Evolutionary conservation across 2,888 invertebrate species (phyloP), one percentile per base, ranked within the genome.

Genomic region (Phortica magna): DNA sequence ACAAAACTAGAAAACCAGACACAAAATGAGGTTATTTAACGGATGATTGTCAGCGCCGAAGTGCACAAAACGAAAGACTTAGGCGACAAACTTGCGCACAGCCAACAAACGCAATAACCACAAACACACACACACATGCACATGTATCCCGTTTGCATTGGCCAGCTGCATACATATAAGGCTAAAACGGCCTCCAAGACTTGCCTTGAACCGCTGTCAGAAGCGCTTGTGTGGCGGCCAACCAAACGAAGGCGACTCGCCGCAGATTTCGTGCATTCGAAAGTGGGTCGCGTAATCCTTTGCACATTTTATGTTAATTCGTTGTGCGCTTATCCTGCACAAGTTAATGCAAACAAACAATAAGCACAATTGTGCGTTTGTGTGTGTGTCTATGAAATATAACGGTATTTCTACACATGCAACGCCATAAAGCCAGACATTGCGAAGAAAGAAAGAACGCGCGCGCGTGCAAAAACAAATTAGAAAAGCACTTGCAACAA

Each of bases 1-100:
- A 61, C 19, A 55, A 53, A 71, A 48, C 22, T 6, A 22, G 22
- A 22, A 71, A 71, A 53, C 53, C 71, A 55, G 41, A 81, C 78
- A 75, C 72, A 71, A 82, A 82, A 81, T 77, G 83, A 81, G 84
- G 84, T 83, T 83, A 83, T 76, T 83, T 83, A 84, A 84, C 84
- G 84, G 84, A 79, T 82, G 80, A 82, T 81, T 79, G 76, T 6
- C 9, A 14, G 14, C 48, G 5, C 31, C n/a, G 12, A 17, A 55
- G 55, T n/a, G 55, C 14, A 61, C 22, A 61, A 61, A 75, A 71
- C 78, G 57, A 64, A 65, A 64, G 74, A 74, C 59, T 59, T 59
- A 42, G 53, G 73, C 73, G 22, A 73, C 73, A 53, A 75, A 75
- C 73, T 61, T 61, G 48, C 73, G 59, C 14, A 57, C 31, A 31